These are phyloP conservation scores for Hepsetus odoe DNA, from an alignment of 2,113 vertebrate genomes.

Conservation along the genomic window DNA sequence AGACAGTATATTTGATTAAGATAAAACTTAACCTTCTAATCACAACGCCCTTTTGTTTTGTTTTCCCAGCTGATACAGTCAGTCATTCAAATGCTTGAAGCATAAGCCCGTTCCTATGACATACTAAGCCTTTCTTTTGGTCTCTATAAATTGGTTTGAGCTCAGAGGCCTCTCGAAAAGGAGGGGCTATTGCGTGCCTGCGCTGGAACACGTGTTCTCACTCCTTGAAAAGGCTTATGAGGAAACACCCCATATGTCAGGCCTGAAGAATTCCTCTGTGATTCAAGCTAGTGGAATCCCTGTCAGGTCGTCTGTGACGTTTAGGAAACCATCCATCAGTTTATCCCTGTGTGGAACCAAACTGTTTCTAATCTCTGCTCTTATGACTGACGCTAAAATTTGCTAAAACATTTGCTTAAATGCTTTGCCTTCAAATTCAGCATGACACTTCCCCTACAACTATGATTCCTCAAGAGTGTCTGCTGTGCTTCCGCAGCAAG, in stretches of 20 bases:
- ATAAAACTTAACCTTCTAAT: conserved; percentile 10
- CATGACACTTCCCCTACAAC: background rate
- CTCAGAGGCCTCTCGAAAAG: background rate
- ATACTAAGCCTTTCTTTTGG: background rate
- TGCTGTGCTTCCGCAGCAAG: background rate
- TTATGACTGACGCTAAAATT: conserved; percentile 16
- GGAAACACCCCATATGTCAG: conserved; percentile 64
- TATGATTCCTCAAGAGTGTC: background rate
- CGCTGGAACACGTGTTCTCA: conserved; percentile 32
- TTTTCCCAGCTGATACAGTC: background rate
- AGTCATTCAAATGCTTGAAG: background rate
- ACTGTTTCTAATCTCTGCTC: conserved; percentile 2
- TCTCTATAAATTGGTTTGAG: background rate
- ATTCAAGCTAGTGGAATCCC: conserved; percentile 54
- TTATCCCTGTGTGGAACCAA: conserved; percentile 6
- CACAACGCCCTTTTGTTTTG: background rate
- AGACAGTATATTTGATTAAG: conserved; percentile 9
- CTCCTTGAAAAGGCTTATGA: conserved; percentile 15
- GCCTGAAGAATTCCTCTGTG: conserved; percentile 53
- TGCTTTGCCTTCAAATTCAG: background rate
- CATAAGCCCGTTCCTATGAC: conserved; percentile 21
- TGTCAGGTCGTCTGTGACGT: conserved; percentile 51
- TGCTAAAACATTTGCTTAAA: background rate
- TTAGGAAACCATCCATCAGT: conserved; percentile 47
- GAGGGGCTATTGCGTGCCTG: background rate